A percentile compares a stretch with the other conserved stretches of the same genome.
Evolutionary conservation across 2,113 vertebrate species (phyloP).

Genomic region (Phalacrocorax pelagicus): DNA sequence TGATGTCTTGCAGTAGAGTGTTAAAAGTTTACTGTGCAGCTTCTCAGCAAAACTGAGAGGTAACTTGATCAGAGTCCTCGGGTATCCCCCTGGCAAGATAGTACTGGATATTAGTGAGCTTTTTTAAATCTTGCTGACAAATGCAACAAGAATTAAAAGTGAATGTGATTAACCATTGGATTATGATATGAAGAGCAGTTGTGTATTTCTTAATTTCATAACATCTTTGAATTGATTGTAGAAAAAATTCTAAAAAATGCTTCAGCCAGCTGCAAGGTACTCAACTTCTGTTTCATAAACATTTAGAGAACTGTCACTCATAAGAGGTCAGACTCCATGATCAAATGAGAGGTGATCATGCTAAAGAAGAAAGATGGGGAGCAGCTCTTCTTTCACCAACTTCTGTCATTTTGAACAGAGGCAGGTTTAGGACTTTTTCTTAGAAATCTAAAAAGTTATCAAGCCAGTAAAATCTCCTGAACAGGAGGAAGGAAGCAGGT

Average conservation of each 20-base stretch:
- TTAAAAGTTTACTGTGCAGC: not conserved
- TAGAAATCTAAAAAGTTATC: not conserved
- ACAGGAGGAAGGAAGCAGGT: not conserved
- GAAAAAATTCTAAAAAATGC: not conserved
- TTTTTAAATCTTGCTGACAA: not conserved
- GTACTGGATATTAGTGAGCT: not conserved
- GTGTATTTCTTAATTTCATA: not conserved
- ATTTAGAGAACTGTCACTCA: not conserved
- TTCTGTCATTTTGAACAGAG: not conserved
- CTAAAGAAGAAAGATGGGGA: not conserved
- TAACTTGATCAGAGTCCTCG: not conserved
- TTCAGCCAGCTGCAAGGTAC: not conserved
- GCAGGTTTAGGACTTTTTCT: not conserved
- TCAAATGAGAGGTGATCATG: not conserved
- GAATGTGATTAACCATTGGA: not conserved
- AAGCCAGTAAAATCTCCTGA: not conserved
- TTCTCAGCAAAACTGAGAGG: not conserved
- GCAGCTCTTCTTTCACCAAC: not conserved
- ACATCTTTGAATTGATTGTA: not conserved
- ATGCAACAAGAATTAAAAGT: not conserved
- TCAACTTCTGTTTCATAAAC: not conserved
- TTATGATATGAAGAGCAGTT: not conserved
- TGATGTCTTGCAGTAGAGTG: not conserved
- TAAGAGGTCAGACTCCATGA: not conserved
- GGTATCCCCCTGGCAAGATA: not conserved